These are phyloP conservation scores for Mormyrus iriodes DNA, from an alignment of 2,113 vertebrate species.

Conservation along the genomic window DNA sequence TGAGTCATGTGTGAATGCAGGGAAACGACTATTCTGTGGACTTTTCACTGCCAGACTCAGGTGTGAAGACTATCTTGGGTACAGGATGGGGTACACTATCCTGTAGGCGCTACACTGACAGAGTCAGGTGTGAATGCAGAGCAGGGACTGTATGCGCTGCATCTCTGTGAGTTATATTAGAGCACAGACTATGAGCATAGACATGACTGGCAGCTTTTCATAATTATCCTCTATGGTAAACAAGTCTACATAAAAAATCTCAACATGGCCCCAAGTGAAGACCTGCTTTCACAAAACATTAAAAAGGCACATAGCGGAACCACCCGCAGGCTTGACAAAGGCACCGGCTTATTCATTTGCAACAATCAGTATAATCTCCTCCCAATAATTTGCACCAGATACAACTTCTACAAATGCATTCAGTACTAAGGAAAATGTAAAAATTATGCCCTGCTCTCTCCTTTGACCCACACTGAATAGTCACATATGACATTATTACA, in stretches of 20 bases:
- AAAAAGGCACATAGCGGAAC: neutral
- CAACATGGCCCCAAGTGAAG: slow-evolving; percentile 36
- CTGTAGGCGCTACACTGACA: neutral
- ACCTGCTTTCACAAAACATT: neutral
- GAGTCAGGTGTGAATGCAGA: neutral
- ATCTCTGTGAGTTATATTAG: slow-evolving; percentile 32
- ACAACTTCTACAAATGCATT: neutral
- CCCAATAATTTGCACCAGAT: neutral
- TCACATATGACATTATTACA: neutral
- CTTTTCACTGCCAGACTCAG: neutral
- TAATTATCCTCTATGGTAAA: slow-evolving; percentile 35
- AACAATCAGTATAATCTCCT: neutral
- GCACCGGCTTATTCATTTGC: neutral
- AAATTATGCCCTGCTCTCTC: neutral
- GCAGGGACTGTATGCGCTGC: neutral
- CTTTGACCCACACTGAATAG: neutral
- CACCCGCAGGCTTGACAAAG: neutral
- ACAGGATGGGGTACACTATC: neutral
- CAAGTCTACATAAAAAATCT: slow-evolving; percentile 15
- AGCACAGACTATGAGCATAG: slow-evolving; percentile 22
- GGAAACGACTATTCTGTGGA: neutral
- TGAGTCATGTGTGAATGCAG: neutral
- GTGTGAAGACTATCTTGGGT: too few species aligned
- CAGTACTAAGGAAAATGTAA: neutral
- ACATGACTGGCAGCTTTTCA: slow-evolving; percentile 48